Base-by-base conservation (phyloP, 2,888 invertebrate genomes). In the Brassicogethes aeneus region DNA sequence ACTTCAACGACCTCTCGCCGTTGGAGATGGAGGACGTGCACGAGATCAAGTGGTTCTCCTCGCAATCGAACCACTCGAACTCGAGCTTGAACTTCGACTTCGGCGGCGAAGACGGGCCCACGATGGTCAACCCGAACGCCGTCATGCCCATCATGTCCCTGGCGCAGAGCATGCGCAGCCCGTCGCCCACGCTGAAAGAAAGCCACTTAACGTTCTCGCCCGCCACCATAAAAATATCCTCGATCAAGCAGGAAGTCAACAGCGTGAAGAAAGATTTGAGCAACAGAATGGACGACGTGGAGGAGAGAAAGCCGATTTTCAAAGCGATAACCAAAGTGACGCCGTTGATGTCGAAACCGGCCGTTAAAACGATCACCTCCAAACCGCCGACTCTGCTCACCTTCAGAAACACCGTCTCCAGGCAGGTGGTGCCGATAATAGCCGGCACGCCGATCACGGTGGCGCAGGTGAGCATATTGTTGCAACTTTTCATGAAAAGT, bases 91-190 rank as follows among this genome's bases (percentile, higher is more conserved):
- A 79, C 61, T 66, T 82, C 54, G 83, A 82, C 62, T 72, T 81
- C 52, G 79, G 76, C 58, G 77, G 79, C 16, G 78, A 78, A 7
- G 86, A 86, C 60, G 82, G 82, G 32, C 49, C 52, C 2, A 45
- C 40, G 13, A 82, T 91, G 78, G 92, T 92, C 3, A 91, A 92
- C 70, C 92, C 92, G 2, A 90, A 88, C 60, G 87, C 86, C 16
- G 90, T 91, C 33, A 85, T 91, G 82, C 91, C 92, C 1, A 73
- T 84, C 30, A 77, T 83, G 48, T 77, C 79, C 43, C 71, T 72
- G 29, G 55, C 61, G 3, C 60, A 60, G 39, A 64, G 49, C 41
- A 51, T 60, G 16, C 72, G 78, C 14, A 69, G 75, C 15, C 73
- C 74, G 5, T 80, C 80, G 53, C 82, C 82, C 5, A 75, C 77